Conservation (phyloP, 2,113 vertebrate genomes). For the Sterrhoptilus dennistouni region DNA sequence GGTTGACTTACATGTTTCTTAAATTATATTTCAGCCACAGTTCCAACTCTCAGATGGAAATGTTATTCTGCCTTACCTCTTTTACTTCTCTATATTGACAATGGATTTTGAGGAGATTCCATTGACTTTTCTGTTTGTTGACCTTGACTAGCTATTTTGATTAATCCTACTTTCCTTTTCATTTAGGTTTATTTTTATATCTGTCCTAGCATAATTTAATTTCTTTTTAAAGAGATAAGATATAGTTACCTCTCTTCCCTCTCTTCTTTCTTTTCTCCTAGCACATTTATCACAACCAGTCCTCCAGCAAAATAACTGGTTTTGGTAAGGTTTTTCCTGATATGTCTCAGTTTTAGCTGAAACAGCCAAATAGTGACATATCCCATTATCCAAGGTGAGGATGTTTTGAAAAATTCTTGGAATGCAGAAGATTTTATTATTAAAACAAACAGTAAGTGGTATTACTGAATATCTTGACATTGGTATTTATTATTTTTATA, state of each 20-base stretch:
- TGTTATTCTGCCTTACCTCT: background rate
- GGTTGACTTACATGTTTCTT: background rate
- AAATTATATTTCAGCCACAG: background rate
- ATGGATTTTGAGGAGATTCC: background rate
- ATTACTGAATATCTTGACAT: background rate
- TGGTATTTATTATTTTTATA: background rate
- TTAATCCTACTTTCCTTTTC: slow-evolving; percentile 10
- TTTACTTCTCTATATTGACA: background rate
- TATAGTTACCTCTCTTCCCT: background rate
- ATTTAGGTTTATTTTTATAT: slow-evolving; percentile 12
- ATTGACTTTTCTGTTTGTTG: background rate
- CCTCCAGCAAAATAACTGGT: background rate
- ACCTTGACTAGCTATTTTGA: slow-evolving; percentile 21
- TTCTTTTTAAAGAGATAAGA: background rate
- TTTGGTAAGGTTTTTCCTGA: background rate
- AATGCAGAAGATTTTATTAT: background rate
- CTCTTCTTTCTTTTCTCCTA: background rate
- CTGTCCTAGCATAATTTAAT: background rate
- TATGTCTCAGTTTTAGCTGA: background rate
- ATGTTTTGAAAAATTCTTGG: background rate
- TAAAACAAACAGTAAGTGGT: background rate
- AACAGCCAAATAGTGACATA: background rate
- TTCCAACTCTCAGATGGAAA: background rate
- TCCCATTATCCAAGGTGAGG: background rate
- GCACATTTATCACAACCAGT: background rate